A percentile compares a stretch with the other conserved stretches of the same genome.
Evolutionary conservation across 2,888 invertebrate species (phyloP).

Genomic region (Dicranocentrus wangi): DNA sequence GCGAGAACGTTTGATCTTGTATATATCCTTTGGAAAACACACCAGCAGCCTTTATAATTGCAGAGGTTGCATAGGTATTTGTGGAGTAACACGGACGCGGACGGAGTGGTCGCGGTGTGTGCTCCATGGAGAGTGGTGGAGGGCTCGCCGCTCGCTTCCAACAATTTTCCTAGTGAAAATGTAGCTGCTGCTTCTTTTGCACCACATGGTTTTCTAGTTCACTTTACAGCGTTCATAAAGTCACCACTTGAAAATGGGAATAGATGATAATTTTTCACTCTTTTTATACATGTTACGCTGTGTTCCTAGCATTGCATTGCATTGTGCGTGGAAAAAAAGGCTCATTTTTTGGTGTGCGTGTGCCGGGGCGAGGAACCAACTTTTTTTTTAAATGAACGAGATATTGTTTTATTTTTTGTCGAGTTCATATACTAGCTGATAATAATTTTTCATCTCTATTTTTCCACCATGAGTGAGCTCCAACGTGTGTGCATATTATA

Average conservation of each 20-base stretch:
- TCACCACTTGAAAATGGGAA: slow-evolving; percentile 4
- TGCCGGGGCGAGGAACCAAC: not conserved
- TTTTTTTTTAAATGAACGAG: slow-evolving; percentile 9
- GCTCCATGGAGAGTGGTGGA: too few relatives aligned
- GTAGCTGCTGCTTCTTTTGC: not conserved
- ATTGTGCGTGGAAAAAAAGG: not conserved
- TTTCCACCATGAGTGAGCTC: not conserved
- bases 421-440: not conserved
- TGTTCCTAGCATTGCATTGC: not conserved
- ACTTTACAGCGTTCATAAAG: not conserved
- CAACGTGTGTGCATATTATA: not conserved
- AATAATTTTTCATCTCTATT: slow-evolving; percentile 19
- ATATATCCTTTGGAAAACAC: too few relatives aligned
- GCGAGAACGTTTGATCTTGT: too few relatives aligned
- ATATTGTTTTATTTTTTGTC: not conserved
- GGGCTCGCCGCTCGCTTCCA: too few relatives aligned
- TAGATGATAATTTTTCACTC: not conserved
- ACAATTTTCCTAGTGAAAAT: too few relatives aligned
- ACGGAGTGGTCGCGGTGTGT: too few relatives aligned
- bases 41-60: too few relatives aligned
- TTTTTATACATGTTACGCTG: too few relatives aligned
- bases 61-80: too few relatives aligned
- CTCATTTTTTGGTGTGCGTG: slow-evolving; percentile 3
- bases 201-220: not conserved
- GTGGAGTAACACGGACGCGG: too few relatives aligned